Conservation (phyloP, 2,888 invertebrate species). For the Carabus problematicus region DNA sequence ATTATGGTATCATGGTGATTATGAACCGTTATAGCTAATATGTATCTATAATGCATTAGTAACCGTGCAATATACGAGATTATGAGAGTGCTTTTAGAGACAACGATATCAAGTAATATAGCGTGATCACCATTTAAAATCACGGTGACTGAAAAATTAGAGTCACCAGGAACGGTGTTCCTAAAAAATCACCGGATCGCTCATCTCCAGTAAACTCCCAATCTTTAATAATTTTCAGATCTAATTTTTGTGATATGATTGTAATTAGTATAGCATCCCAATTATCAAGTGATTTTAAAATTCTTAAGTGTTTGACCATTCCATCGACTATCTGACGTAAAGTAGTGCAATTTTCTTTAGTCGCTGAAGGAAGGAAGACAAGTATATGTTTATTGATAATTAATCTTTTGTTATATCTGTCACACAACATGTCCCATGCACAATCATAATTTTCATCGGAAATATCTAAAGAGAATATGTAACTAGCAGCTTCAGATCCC, state of each 20-base stretch:
- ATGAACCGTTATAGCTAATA: too few relatives aligned
- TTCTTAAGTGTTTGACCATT: conserved; percentile 46
- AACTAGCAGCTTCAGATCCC: conserved; percentile 41
- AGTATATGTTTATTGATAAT: conserved; percentile 47
- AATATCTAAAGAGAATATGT: conserved; percentile 36
- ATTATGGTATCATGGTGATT: too few relatives aligned
- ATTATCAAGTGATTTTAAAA: conserved; percentile 45
- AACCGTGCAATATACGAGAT: too few relatives aligned
- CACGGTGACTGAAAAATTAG: too few relatives aligned
- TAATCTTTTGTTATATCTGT: conserved; percentile 46
- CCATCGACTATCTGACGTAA: conserved; percentile 46
- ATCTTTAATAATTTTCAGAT: conserved; percentile 43
- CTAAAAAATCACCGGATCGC: too few relatives aligned
- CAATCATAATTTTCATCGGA: conserved; percentile 35
- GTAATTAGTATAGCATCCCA: conserved; percentile 48
- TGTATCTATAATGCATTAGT: too few relatives aligned
- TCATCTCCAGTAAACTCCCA: too few relatives aligned
- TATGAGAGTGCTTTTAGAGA: too few relatives aligned
- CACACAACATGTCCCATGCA: conserved; percentile 42
- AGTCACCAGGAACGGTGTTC: too few relatives aligned
- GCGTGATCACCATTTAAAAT: too few relatives aligned
- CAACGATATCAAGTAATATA: too few relatives aligned
- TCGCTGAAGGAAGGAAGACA: conserved; percentile 41
- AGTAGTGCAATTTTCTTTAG: conserved; percentile 37
- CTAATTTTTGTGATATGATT: conserved; percentile 46